Evolutionary conservation across 2,113 vertebrate genomes (phyloP), one percentile per base, ranked within the genome.

Genomic region (Anguilla rostrata): DNA sequence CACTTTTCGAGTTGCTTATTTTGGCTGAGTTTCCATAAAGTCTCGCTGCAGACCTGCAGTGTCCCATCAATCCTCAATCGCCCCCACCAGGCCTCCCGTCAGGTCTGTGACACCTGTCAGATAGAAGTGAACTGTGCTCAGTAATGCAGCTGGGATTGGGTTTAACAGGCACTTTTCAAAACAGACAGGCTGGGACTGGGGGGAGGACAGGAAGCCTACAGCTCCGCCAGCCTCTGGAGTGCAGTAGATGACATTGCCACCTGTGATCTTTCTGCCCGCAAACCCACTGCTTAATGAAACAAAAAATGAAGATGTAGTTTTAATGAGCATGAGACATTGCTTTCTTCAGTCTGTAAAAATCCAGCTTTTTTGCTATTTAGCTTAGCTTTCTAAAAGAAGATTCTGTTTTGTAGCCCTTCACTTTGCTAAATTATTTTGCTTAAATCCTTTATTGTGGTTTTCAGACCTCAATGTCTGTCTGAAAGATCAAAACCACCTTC

Each of bases 1-100:
- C 83, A 89, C 90, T 92, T 34, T 91, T 90, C 49, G 89, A 89
- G 90, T 90, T 84, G 84, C 84, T 87, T 88, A 63, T 60, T 83
- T 86, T 93, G 91, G 91, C 92, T 91, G 85, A 40, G 88, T 90
- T 90, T 92, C 92, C 93, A 93, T 85, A 88, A 90, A 46, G 41
- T 46, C 46, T 53, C 81, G 3, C 29, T 18, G 53, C 7, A 39
- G 56, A 6, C 11, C 53, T 40, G 2, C 34, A 81, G 57, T 26
- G 82, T 14, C 78, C 57, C 60, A 49, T 40, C 83, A 40, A 57
- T 41, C 49, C 3, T 1, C 15, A 6, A 39, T 39, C n/a, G n/a
- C 34, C 53, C 34, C 39, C 12, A 7, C n/a, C 82, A 43, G 82
- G 26, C 82, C 18, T 16, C 78, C 39, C 15, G 3, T 39, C 34